Base-by-base conservation (phyloP, 2,888 invertebrate genomes). In the Boloria euphrosyne region DNA sequence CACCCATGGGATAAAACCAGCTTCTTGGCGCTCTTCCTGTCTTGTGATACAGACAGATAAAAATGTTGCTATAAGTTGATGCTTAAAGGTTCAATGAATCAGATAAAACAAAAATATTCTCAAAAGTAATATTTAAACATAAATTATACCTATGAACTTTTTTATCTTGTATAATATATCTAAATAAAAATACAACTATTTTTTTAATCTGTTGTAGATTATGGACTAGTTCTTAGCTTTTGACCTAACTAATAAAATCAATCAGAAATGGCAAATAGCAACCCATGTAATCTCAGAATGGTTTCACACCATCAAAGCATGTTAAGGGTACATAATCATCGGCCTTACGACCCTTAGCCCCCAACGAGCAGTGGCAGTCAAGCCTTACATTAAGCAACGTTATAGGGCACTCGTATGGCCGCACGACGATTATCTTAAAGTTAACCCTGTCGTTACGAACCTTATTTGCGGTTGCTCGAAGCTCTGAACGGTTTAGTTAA, bases 401-500 rank as follows among this genome's bases (percentile, higher is more conserved):
- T 78, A 84, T 80, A 77, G 79, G 77, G 76, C 71, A 72, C 80
- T 78, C 80, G 80, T 83, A 84, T 80, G 84, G 80, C 82, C 82
- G 78, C 79, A 78, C 76, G 74, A 76, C 84, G 85, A 88, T 90
- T 90, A 89, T 88, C 89, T 89, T 84, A 82, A 82, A 88, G 82
- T 87, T 89, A 87, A 88, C 88, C 86, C 81, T 76, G 80, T 83
- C 87, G 85, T 89, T 86, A 86, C 85, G 78, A 82, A 80, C 84
- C 84, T 85, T 88, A 86, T 87, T 87, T 87, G 87, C 81, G 86
- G 86, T 83, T 80, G 79, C 78, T 79, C 74, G 76, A 80, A 78
- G 77, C 77, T 68, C 67, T 58, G 55, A 69, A 69, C 68, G 60
- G 68, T 63, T 69, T 51, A 60, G 51, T 43, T 69, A 55, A 66